Base-by-base conservation (phyloP, 2,888 invertebrate species). In the Micropterix aruncella region DNA sequence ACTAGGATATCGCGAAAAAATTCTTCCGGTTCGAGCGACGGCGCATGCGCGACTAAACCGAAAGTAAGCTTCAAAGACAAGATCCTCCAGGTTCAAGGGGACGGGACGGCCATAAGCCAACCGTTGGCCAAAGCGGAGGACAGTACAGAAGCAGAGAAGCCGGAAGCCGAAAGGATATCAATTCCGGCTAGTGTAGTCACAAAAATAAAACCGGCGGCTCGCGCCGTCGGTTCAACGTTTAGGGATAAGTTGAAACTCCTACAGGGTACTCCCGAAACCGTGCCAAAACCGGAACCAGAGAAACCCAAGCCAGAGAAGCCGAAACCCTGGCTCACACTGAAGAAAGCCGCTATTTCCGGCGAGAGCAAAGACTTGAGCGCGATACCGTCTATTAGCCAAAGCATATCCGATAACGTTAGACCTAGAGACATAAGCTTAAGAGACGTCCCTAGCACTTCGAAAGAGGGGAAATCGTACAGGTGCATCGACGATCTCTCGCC, bases 401-500 rank as follows among this genome's bases (percentile, higher is more conserved):
- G 47, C 46, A 47, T 47, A 51, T 46, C 47, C 45, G 43, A 48
- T 43, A 44, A 50, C 46, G 44, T 49, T 47, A 48, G 48, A 46
- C 45, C 41, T 48, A 41, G 38, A 46, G 47, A 50, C 41, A 45
- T n/a, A n/a, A n/a, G n/a, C n/a, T n/a, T n/a, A n/a, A n/a, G n/a
- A n/a, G n/a, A n/a, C n/a, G n/a, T n/a, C n/a, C n/a, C n/a, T n/a
- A n/a, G n/a, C n/a, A n/a, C n/a, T n/a, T n/a, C n/a, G n/a, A n/a
- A n/a, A n/a, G n/a, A n/a, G n/a, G 3, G 37, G 4, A 87, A 86
- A 60, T 78, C 79, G 58, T 89, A 89, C 62, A 74, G 77, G 48
- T 88, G 88, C n/a, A 83, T 89, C 42, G 87, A 87, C 55, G 90
- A 90, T 60, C 63, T 90, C 27, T 89, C 88, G 5, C 90, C 90